Conservation (phyloP, 2,888 invertebrate species). For the Alviniconcha strummeri region DNA sequence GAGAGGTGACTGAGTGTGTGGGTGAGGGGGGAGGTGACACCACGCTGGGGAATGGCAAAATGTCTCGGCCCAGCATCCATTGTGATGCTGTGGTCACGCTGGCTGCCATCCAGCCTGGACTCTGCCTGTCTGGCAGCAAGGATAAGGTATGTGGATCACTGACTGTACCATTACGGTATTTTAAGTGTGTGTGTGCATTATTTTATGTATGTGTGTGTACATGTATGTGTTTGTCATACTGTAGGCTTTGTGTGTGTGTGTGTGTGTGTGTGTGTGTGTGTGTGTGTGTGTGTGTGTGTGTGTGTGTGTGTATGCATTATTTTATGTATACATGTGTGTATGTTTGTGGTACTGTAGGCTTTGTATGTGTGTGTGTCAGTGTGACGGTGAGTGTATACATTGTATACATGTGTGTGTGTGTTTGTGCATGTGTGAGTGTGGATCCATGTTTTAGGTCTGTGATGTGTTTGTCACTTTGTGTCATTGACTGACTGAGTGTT, state of each 20-base stretch:
- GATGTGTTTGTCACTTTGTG: no score
- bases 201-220: no score
- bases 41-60: slow-evolving; percentile 8
- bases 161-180: no score
- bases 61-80: slow-evolving; percentile 50
- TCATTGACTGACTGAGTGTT: no score
- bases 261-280: background rate
- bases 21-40: slow-evolving; percentile 15
- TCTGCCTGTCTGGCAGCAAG: slow-evolving; percentile 65
- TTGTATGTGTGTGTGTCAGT: background rate
- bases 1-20: background rate
- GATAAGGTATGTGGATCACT: slow-evolving; percentile 51
- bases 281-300: background rate
- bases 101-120: slow-evolving; percentile 53
- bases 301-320: background rate
- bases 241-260: no score
- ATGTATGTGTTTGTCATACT: no score
- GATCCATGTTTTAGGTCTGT: no score
- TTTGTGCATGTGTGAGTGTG: background rate
- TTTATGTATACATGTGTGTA: background rate
- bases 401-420: slow-evolving; percentile 1
- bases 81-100: slow-evolving; percentile 63
- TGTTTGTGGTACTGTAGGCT: background rate
- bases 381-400: no score
- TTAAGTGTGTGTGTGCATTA: no score